These are phyloP conservation scores for Columba livia DNA, from an alignment of 2,113 vertebrate species.

Conservation along the genomic window DNA sequence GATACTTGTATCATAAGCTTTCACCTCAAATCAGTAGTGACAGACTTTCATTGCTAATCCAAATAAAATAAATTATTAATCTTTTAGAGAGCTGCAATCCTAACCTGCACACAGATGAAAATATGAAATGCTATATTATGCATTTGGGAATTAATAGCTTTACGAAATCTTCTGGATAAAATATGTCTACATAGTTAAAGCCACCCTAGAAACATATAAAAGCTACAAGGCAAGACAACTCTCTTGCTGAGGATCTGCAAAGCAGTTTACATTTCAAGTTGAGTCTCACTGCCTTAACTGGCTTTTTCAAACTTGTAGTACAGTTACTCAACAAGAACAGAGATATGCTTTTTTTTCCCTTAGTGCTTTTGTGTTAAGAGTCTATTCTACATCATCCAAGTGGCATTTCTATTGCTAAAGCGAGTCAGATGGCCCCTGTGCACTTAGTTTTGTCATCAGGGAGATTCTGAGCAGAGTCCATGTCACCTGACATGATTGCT, in stretches of 20 bases:
- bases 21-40: background rate
- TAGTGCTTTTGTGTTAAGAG: background rate
- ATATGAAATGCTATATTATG: background rate
- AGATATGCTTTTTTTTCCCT: accelerated
- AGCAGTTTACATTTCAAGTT: background rate
- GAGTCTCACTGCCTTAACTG: background rate
- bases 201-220: background rate
- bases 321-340: background rate
- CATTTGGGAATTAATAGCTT: background rate
- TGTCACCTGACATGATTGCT: conserved; percentile 63
- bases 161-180: background rate
- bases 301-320: background rate
- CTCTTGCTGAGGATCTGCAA: background rate
- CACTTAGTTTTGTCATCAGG: conserved; percentile 79
- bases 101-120: background rate
- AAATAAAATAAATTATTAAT: background rate
- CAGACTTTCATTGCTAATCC: background rate
- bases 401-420: background rate
- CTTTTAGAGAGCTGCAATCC: background rate
- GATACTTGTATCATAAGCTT: background rate
- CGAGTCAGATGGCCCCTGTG: conserved; percentile 86
- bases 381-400: background rate
- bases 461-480: conserved; percentile 67
- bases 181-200: background rate
- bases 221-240: background rate